Evolutionary conservation across 2,888 invertebrate species (phyloP).

Genomic region (Ophioninae sp.): DNA sequence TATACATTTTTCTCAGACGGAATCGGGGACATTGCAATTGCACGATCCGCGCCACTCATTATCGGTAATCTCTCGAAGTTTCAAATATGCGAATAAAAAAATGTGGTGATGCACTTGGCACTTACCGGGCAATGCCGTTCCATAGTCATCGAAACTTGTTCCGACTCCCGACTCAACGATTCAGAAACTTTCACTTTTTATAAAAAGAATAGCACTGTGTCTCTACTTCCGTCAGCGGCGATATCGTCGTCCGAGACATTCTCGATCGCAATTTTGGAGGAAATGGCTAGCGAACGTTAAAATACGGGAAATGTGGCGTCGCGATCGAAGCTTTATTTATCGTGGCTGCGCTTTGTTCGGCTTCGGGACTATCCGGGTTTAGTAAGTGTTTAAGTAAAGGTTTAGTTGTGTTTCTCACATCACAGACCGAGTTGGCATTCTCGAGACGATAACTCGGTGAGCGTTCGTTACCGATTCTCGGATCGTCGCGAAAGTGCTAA

Average conservation of each 20-base stretch:
- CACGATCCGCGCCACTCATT: background rate
- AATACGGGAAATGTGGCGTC: background rate
- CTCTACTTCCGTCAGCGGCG: background rate
- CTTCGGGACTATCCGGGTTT: background rate
- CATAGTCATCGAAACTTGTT: background rate
- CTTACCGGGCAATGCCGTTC: background rate
- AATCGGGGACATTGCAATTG: background rate
- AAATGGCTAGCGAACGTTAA: background rate
- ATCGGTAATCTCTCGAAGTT: background rate
- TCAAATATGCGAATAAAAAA: background rate
- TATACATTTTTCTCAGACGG: background rate
- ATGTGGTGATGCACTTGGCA: background rate
- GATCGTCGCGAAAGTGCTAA: slow-evolving; percentile 66
- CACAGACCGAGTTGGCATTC: too few species aligned
- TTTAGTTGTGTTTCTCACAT: too few species aligned
- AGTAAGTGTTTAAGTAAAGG: too few species aligned
- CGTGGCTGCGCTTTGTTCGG: background rate
- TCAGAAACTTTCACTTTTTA: background rate
- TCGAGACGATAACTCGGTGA: too few species aligned
- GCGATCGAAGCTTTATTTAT: background rate
- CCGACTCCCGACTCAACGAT: background rate
- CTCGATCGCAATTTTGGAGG: background rate
- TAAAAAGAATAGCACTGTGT: background rate
- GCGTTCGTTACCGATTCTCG: slow-evolving; percentile 45
- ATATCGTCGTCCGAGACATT: background rate